Conservation (phyloP, 2,113 vertebrate genomes). For the Neodontobutis hainanensis region DNA sequence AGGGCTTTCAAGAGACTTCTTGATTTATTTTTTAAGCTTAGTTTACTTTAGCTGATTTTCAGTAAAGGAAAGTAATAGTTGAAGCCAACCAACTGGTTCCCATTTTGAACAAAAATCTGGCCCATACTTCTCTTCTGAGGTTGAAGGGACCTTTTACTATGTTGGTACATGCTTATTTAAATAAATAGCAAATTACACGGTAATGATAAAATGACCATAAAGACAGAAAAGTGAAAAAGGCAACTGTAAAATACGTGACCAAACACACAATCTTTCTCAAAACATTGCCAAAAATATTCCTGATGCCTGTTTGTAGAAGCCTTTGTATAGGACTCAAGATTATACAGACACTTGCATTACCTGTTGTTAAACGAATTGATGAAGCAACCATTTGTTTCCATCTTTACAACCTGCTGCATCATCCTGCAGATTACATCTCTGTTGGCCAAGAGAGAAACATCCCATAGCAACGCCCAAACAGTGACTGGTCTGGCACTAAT, state of each 20-base stretch:
- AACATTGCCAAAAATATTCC: too few species aligned
- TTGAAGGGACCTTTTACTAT: too few species aligned
- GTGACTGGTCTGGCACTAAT: slow-evolving; percentile 29
- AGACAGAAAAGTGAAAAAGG: too few species aligned
- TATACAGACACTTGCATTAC: too few species aligned
- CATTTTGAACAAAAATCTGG: not conserved
- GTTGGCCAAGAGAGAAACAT: slow-evolving; percentile 39
- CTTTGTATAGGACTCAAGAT: too few species aligned
- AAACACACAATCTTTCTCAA: too few species aligned
- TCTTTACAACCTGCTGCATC: not conserved
- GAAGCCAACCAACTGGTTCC: not conserved
- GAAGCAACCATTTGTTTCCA: slow-evolving; percentile 1
- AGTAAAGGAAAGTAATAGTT: not conserved
- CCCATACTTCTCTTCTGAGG: not conserved
- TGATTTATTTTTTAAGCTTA: not conserved
- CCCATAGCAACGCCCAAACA: slow-evolving; percentile 28
- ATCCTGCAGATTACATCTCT: slow-evolving; percentile 7
- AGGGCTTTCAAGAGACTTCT: not conserved
- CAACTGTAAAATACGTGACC: too few species aligned
- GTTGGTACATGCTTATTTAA: too few species aligned
- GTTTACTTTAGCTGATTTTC: slow-evolving; percentile 1
- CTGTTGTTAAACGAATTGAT: not conserved
- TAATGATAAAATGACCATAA: too few species aligned
- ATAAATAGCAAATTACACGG: too few species aligned
- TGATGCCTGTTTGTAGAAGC: too few species aligned